These are phyloP conservation scores for Saguinus imperator DNA, from an alignment of 2,113 vertebrate genomes.

Conservation along the genomic window DNA sequence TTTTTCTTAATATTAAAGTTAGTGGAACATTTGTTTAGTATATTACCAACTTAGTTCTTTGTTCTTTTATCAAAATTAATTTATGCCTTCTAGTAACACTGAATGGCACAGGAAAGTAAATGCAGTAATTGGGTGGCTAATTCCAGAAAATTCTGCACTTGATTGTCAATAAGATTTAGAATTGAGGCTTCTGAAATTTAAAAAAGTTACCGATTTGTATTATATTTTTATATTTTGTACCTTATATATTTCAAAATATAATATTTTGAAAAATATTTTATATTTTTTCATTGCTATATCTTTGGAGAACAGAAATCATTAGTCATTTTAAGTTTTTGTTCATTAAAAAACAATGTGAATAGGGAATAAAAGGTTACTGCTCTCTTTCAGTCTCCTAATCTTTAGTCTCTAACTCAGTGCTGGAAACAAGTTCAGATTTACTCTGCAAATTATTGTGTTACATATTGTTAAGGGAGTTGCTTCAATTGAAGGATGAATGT, in stretches of 20 bases:
- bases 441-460: not conserved
- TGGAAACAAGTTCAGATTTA: not conserved
- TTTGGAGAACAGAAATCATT: not conserved
- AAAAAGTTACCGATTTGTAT: conserved; percentile 43
- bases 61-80: conserved; percentile 76
- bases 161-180: conserved; percentile 51
- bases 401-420: not conserved
- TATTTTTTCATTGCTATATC: not conserved
- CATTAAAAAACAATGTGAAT: not conserved
- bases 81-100: conserved; percentile 65
- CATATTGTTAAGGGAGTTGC: not conserved
- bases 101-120: conserved; percentile 69
- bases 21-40: conserved; percentile 56
- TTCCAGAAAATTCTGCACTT: conserved; percentile 61
- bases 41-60: conserved; percentile 58
- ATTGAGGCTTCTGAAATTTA: conserved; percentile 28
- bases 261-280: not conserved
- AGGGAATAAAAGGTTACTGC: not conserved
- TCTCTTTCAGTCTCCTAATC: not conserved
- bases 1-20: conserved; percentile 50
- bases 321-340: not conserved
- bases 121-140: conserved; percentile 48
- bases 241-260: not conserved
- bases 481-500: not conserved
- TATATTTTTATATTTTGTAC: conserved; percentile 40